Evolutionary conservation across 2,797 vertebrate genomes (phyloP), one percentile per base, ranked within the genome.

Genomic region (Aplochiton taeniatus): DNA sequence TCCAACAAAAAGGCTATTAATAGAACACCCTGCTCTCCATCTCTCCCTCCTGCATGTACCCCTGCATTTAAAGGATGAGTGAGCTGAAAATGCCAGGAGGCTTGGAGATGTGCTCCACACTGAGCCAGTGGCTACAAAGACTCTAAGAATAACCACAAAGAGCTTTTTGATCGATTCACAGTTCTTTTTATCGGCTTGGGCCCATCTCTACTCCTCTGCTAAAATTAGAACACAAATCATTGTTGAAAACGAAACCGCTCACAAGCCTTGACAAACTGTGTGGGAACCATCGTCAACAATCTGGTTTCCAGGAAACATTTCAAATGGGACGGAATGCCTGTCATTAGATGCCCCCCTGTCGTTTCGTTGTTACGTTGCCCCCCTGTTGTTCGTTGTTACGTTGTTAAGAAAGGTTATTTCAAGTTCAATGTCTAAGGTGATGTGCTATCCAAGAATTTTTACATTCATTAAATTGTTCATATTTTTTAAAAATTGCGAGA

Each of bases 71-170:
- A 85, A 86, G 68, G 51, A 77, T 63, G 73, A 72, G 80, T 77
- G 70, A 60, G 77, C 80, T 68, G 63, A 81, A 86, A 81, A 89
- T 81, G 87, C 79, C 80, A 75, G 81, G 68, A 87, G 79, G 69
- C 72, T 48, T 83, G 78, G 73, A 90, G 80, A 85, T 86, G 80
- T 86, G 85, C 75, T 82, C 69, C 66, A 62, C 71, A n/a, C 61
- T 66, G 63, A 54, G 73, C 86, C 77, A 41, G n/a, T n/a, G 69
- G 85, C 81, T 85, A 84, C 83, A 87, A 85, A 88, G 80, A 81
- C 54, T 51, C 69, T 84, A 88, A 90, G 79, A 91, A 91, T 91
- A 88, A 83, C 77, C 83, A 81, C 81, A 86, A 82, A 88, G 85
- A 65, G 58, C 66, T 73, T 68, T 89, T 68, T 77, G 77, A 89